These are phyloP conservation scores for Eudasyphora cyanicolor DNA, from an alignment of 2,888 invertebrate species.

Conservation along the genomic window DNA sequence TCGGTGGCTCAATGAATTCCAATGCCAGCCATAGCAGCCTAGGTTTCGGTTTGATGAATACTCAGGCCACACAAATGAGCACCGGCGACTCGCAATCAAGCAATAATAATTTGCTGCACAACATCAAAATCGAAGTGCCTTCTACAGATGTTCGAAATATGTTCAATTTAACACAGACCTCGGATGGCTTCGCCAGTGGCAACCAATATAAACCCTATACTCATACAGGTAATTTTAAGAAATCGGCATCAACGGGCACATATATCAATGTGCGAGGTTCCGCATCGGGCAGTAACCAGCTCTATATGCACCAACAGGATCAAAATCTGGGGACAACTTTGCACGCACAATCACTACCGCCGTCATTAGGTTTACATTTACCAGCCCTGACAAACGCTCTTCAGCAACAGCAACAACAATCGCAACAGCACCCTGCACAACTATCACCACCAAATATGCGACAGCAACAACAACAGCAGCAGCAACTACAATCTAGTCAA, in stretches of 20 bases:
- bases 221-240: slow-evolving; percentile 71
- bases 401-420: slow-evolving; percentile 39
- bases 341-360: slow-evolving; percentile 69
- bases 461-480: slow-evolving; percentile 69
- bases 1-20: slow-evolving; percentile 18
- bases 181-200: slow-evolving; percentile 30
- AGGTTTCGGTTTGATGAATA: slow-evolving; percentile 31
- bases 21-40: slow-evolving; percentile 27
- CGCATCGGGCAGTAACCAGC: slow-evolving; percentile 50
- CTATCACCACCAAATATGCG: slow-evolving; percentile 66
- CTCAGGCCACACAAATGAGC: slow-evolving; percentile 28
- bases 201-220: slow-evolving; percentile 77
- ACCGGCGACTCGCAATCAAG: slow-evolving; percentile 14
- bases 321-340: slow-evolving; percentile 47
- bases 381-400: slow-evolving; percentile 56
- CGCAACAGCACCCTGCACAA: slow-evolving; percentile 50
- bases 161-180: slow-evolving; percentile 65
- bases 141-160: slow-evolving; percentile 74
- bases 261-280: slow-evolving; percentile 73
- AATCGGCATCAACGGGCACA: slow-evolving; percentile 77
- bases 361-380: slow-evolving; percentile 63
- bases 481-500: slow-evolving; percentile 55
- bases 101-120: slow-evolving; percentile 66
- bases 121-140: slow-evolving; percentile 75
- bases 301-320: slow-evolving; percentile 58